Evolutionary conservation across 2,888 invertebrate species (phyloP), one percentile per base, ranked within the genome.

Genomic region (Timema podura): DNA sequence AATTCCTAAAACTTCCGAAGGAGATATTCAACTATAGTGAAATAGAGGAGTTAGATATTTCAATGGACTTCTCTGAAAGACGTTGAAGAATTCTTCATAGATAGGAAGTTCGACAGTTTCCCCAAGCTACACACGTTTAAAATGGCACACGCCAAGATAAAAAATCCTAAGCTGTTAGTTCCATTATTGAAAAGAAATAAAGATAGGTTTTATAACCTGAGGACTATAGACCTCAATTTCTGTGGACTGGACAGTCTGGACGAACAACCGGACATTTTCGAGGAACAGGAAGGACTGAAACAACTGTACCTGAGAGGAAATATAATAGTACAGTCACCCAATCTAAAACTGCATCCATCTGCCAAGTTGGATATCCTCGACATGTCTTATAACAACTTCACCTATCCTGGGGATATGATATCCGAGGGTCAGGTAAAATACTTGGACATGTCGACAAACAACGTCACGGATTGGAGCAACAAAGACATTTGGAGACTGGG

Each of bases 321-420:
- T 45, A 10, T 15, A 13, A 48, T 64, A n/a, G 47, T n/a, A 7
- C 6, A 15, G 10, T 16, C 15, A 13, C 64, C 49, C 6, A 64
- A 44, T 5, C 44, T 68, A 10, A 5, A 64, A 8, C 13, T 64
- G 8, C 47, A 11, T 0, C 45, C 13, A 5, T 46, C n/a, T 44
- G 15, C 6, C 2, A 0, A 6, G 10, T 44, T 72, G 15, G 44
- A 64, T n/a, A 45, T 48, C 7, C 48, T 72, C 7, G 70, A 72
- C 44, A 46, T 72, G 15, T 68, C 72, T n/a, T 51, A 13, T 5
- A 72, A 72, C 61, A 68, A 64, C 51, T 48, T 71, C 30, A 64
- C 54, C 5, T 16, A 48, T 10, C 44, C 61, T 2, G n/a, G 16
- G 44, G 8, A 47, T 5, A 57, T 54, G 48, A 11, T 64, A 5